phyloP scores from a whole-genome alignment of 2,888 invertebrate species.

The Choristoneura rosaceana region DNA sequence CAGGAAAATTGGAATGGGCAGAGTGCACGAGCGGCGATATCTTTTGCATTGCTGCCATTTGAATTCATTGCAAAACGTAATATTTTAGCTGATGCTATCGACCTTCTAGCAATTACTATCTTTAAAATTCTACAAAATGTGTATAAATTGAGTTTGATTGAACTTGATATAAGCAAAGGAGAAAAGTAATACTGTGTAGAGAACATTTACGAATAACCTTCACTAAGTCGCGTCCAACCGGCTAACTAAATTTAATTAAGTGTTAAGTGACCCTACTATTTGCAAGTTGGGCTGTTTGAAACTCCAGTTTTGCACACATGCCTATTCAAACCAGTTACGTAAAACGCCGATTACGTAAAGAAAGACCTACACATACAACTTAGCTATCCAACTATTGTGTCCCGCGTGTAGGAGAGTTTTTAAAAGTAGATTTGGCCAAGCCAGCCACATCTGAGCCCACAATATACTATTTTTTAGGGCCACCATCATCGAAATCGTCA shows the following conservation, averaged over 20 bases:
- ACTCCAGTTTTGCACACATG: background rate
- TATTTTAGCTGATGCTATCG: too few relatives aligned
- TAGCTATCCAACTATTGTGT: too few relatives aligned
- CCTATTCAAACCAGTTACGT: background rate
- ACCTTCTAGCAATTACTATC: too few relatives aligned
- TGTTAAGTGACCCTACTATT: conserved; percentile 4
- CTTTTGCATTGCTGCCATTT: background rate
- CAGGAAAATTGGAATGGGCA: background rate
- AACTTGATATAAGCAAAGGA: background rate
- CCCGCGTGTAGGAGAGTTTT: too few relatives aligned
- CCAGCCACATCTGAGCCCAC: too few relatives aligned
- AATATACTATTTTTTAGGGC: too few relatives aligned
- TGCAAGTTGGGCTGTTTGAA: background rate
- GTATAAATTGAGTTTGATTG: background rate
- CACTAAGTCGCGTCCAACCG: conserved; percentile 1
- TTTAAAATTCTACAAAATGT: too few relatives aligned
- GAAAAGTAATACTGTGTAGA: background rate
- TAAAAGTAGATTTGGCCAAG: too few relatives aligned
- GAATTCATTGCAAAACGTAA: background rate
- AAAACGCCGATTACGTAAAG: too few relatives aligned
- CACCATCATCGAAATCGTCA: too few relatives aligned
- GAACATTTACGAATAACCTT: conserved; percentile 3
- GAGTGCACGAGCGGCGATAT: background rate
- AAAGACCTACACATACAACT: too few relatives aligned
- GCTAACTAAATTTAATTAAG: conserved; percentile 5